These are phyloP conservation scores for Isurus oxyrinchus DNA, from an alignment of 2,113 vertebrate genomes.

Conservation along the genomic window DNA sequence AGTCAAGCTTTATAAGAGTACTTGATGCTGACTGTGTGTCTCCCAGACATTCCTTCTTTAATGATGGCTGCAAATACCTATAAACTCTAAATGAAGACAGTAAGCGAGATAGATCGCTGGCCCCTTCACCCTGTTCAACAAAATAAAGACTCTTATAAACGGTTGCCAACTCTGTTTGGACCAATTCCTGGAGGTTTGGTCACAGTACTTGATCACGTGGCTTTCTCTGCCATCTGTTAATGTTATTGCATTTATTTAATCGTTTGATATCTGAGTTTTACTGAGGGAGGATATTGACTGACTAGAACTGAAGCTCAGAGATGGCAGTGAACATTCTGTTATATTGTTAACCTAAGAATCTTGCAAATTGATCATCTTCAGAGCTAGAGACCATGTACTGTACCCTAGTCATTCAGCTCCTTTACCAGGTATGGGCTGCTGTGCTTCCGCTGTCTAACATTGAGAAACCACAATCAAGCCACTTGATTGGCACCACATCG, in stretches of 20 bases:
- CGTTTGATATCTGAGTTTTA: no score
- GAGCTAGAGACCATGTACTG: no score
- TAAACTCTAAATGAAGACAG: not conserved
- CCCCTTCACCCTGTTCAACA: not conserved
- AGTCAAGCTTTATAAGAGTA: not conserved
- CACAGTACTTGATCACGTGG: no score
- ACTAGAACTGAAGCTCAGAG: not conserved
- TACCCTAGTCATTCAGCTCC: not conserved
- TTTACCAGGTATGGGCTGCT: not conserved
- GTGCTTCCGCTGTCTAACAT: no score
- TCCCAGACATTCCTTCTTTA: not conserved
- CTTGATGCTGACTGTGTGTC: no score
- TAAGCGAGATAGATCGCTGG: not conserved
- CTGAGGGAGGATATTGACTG: no score
- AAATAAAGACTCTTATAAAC: not conserved
- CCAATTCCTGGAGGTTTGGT: no score
- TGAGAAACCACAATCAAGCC: no score
- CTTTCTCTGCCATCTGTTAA: no score
- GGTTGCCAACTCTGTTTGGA: not conserved
- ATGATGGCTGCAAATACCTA: not conserved
- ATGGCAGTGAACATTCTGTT: not conserved
- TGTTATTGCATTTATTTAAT: no score
- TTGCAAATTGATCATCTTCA: not conserved
- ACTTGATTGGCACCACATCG: no score
- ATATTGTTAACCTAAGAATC: not conserved